Conservation (phyloP, 2,113 vertebrate genomes). For the Melanerpes aurifrons region DNA sequence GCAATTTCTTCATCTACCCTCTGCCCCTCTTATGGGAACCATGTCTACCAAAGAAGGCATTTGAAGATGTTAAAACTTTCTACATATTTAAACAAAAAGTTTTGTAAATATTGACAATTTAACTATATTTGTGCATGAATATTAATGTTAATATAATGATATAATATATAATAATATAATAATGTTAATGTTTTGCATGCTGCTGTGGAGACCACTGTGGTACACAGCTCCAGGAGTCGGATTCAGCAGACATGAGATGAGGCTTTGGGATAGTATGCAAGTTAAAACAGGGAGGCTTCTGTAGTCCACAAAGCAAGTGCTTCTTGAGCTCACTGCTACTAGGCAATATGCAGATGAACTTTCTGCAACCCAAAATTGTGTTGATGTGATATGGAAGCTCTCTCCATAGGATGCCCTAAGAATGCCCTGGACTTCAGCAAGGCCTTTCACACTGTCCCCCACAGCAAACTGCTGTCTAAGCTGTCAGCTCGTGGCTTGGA, state of each 20-base stretch:
- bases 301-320: background rate
- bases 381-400: background rate
- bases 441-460: too few relatives aligned
- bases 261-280: background rate
- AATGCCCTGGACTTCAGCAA: too few relatives aligned
- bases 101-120: background rate
- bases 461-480: too few relatives aligned
- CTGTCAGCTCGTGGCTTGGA: too few relatives aligned
- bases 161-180: too few relatives aligned
- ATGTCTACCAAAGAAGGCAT: background rate
- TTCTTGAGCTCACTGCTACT: background rate
- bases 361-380: accelerated
- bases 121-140: accelerated
- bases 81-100: background rate
- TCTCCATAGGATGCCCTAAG: background rate
- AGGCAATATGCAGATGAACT: background rate
- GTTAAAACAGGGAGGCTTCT: background rate
- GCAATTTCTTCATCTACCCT: background rate
- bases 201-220: background rate
- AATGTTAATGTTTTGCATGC: too few relatives aligned
- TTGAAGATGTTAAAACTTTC: background rate
- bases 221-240: background rate
- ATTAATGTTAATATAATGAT: too few relatives aligned
- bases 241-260: background rate
- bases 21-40: background rate